phyloP scores from a whole-genome alignment of 2,888 invertebrate genomes.

The Himalopsyche japonica region DNA sequence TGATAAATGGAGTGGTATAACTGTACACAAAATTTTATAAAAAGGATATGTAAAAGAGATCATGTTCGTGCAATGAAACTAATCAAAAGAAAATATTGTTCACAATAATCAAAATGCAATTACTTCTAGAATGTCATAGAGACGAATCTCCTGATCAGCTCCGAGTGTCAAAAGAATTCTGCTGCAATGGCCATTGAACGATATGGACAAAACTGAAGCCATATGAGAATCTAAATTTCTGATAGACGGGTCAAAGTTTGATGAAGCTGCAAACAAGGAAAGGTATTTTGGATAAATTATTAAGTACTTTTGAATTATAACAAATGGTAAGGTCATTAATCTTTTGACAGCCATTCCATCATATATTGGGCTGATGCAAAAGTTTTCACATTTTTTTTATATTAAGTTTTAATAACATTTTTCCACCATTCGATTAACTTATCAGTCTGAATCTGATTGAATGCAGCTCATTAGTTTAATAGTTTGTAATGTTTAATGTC shows the following conservation, averaged over 20 bases:
- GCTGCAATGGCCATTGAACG: background rate
- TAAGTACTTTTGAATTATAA: background rate
- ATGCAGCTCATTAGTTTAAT: too few relatives aligned
- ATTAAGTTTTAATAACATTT: too few relatives aligned
- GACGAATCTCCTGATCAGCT: slow-evolving; percentile 31
- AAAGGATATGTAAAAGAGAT: too few relatives aligned
- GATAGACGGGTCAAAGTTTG: slow-evolving; percentile 13
- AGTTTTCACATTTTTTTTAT: too few relatives aligned
- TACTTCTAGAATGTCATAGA: slow-evolving; percentile 24
- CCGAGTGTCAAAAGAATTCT: slow-evolving; percentile 22
- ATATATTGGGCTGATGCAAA: too few relatives aligned
- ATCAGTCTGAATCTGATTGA: too few relatives aligned
- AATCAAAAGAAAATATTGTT: background rate
- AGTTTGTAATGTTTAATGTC: too few relatives aligned
- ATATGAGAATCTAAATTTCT: slow-evolving; percentile 18
- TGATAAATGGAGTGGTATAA: too few relatives aligned
- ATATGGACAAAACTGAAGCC: slow-evolving; percentile 15
- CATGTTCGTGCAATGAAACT: too few relatives aligned
- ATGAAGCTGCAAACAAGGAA: background rate
- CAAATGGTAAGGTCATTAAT: background rate
- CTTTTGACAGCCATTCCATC: too few relatives aligned
- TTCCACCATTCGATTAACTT: too few relatives aligned
- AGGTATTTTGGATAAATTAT: background rate
- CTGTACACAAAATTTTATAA: too few relatives aligned
- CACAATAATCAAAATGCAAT: background rate